Base-by-base conservation (phyloP, 2,113 vertebrate species). In the Pitta sordida region DNA sequence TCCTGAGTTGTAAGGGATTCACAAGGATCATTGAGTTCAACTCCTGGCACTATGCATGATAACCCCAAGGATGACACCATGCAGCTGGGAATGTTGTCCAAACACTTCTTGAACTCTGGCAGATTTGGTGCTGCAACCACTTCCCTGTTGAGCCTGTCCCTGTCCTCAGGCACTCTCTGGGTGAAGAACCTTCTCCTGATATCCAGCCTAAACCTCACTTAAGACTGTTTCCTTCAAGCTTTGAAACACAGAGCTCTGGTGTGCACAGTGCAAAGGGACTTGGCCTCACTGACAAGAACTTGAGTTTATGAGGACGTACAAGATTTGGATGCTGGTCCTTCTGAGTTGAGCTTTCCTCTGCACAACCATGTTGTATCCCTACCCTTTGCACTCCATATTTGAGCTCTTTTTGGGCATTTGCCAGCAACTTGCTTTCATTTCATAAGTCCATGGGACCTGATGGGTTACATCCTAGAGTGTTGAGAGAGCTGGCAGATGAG, bases 11-110 rank as follows among this genome's bases (percentile, higher is more conserved):
- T 46, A 52, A 75, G 13, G 16, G 29, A 46, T 30, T 37, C 46
- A 13, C 29, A 30, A 12, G 53, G n/a, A 26, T 68, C 23, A n/a
- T 7, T 16, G 23, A 15, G 21, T 53, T 48, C 53, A 34, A 0
- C 39, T 34, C n/a, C 60, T 75, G 39, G 29, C 69, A 29, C 32
- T 24, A 27, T 52, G 21, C 23, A 37, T 60, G 29, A 60, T 23
- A 39, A 17, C 46, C 11, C 16, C 39, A 53, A 0, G 7, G 39
- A 24, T 39, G 39, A 16, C 39, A 14, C 15, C 65, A 5, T 0
- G 3, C 60, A n/a, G 46, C 46, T 46, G 20, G 52, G n/a, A 27
- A 22, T 0, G 0, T 82, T 81, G 34, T 60, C 53, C 29, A n/a
- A n/a, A n/a, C n/a, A 7, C 6, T 67, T 20, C 52, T 17, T 60